These are phyloP conservation scores for Sclerurus mexicanus DNA, from an alignment of 2,113 vertebrate genomes.

Conservation along the genomic window DNA sequence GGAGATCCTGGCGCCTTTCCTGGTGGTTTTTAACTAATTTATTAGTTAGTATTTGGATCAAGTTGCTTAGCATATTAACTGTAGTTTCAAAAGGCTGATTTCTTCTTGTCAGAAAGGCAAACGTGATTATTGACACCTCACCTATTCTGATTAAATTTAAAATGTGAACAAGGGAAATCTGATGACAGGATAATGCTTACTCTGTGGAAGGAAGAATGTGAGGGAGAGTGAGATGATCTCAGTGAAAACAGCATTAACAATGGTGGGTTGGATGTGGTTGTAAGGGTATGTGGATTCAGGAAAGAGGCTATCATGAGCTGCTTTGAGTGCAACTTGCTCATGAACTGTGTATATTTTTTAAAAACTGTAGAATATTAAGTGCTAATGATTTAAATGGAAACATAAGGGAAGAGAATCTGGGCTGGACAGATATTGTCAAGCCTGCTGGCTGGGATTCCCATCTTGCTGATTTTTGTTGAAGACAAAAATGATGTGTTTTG, in stretches of 20 bases:
- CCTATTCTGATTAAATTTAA: conserved; percentile 18
- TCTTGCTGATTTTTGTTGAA: neutral
- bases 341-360: neutral
- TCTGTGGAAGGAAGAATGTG: neutral
- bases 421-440: neutral
- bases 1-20: neutral
- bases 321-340: neutral
- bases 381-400: neutral
- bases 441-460: neutral
- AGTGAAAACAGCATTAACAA: neutral
- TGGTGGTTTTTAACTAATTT: conserved; percentile 35
- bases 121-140: neutral
- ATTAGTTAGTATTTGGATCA: conserved; percentile 17
- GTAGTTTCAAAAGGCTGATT: neutral
- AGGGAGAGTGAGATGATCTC: neutral
- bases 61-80: neutral
- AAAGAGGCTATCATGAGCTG: neutral
- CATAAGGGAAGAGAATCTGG: neutral
- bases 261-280: neutral
- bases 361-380: neutral
- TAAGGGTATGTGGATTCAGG: neutral
- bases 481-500: neutral
- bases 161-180: neutral
- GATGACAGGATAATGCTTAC: neutral
- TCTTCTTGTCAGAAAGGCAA: neutral